These are phyloP conservation scores for Geodia barretti DNA, from an alignment of 37 sponge, comb jelly and placozoan species.

Conservation along the genomic window DNA sequence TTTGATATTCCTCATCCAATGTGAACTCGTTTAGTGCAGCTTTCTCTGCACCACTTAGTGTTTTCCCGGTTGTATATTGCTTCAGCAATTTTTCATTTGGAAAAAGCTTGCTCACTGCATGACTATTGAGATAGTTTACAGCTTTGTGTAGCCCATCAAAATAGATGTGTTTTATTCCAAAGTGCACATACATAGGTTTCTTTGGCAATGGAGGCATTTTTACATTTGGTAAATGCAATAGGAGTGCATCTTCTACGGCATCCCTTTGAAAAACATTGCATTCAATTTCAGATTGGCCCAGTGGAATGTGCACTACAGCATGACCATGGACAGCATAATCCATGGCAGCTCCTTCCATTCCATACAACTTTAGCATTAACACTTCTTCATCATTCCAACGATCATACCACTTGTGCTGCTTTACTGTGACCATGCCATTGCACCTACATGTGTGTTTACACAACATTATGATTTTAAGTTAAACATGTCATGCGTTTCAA, in stretches of 20 bases:
- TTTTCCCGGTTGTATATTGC: not conserved
- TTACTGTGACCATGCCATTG: no score
- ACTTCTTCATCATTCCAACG: no score
- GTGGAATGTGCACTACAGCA: not conserved
- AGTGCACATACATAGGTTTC: constrained; percentile 1
- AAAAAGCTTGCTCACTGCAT: constrained; percentile 7
- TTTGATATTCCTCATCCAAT: constrained; percentile 40
- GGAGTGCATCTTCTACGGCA: not conserved
- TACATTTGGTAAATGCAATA: not conserved
- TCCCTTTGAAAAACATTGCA: not conserved
- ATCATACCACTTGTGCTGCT: no score
- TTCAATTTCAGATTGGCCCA: not conserved
- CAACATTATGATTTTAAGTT: no score
- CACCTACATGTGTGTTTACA: no score
- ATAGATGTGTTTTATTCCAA: constrained; percentile 20
- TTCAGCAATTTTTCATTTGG: not conserved
- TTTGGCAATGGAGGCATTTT: not conserved
- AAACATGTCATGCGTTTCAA: no score
- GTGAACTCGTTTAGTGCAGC: not conserved
- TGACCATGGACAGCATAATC: constrained; percentile 8
- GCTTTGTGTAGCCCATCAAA: constrained; percentile 33
- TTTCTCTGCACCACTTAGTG: not conserved
- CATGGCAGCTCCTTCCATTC: not conserved
- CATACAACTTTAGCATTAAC: not conserved
- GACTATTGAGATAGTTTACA: not conserved